Base-by-base conservation (phyloP, 53 echinoderm and acorn worm species). In the Crossaster papposus region DNA sequence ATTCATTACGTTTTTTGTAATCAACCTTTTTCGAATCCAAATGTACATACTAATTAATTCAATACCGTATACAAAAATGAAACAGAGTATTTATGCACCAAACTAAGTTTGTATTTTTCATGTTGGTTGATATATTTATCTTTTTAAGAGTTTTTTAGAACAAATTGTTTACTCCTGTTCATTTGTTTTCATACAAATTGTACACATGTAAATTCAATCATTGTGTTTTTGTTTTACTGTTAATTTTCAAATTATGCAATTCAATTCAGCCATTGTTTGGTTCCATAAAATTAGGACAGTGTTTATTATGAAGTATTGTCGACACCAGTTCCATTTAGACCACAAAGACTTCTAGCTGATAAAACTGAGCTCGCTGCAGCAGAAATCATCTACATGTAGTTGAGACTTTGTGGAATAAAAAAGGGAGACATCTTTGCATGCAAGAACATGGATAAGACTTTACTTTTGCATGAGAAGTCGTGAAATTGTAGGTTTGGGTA, bases 31-130 rank as follows among this genome's bases (percentile, higher is more conserved):
- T n/a, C 24, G 50, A 85, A 17, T 85, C 51, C 23, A 33, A 75
- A 35, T 75, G 76, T 87, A 58, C 51, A 75, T 77, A 58, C 33
- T 87, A 26, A 85, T 53, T 77, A 51, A n/a, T 64, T 77, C 36
- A 86, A 75, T 75, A 75, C 20, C 73, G 32, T 86, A 77, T 86
- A 86, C n/a, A 62, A 75, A 33, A 54, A 33, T 18, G 62, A 24
- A 20, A 85, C 15, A 34, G 62, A 75, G 11, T 87, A 87, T 87
- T 87, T 87, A 87, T 87, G 74, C 58, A 87, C 58, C 54, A 85
- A 85, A 85, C 72, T 35, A 73, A 53, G 53, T 76, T 62, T 87
- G 76, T 87, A 87, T 76, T 84, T 83, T 84, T 84, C 71, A 71
- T 68, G 65, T 82, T 82, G n/a, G 38, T 44, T 78, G 44, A 23